Evolutionary conservation across 2,797 vertebrate species (phyloP).

Genomic region (Nyctalus aviator): DNA sequence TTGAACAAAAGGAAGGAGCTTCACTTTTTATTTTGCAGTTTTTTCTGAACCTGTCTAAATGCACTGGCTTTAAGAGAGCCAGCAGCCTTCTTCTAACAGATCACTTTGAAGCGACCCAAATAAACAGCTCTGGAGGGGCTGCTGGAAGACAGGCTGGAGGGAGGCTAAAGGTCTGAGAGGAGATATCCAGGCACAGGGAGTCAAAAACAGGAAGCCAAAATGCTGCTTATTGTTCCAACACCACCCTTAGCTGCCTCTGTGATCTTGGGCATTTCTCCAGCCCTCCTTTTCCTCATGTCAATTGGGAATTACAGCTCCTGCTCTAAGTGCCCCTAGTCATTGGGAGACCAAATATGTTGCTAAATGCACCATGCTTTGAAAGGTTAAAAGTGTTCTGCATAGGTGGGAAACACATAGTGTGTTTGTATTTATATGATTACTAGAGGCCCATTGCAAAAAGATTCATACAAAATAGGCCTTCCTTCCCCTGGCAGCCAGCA

Average conservation of each 20-base stretch:
- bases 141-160: not conserved
- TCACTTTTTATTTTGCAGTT: not conserved
- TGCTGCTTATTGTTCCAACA: not conserved
- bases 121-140: not conserved
- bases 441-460: too few species aligned
- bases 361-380: not conserved
- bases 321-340: not conserved
- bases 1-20: constrained; percentile 41
- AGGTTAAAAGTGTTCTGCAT: not conserved
- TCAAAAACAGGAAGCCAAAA: not conserved
- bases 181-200: not conserved
- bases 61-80: not conserved
- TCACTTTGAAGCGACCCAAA: not conserved
- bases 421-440: not conserved
- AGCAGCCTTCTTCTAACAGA: not conserved
- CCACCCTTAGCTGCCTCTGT: not conserved
- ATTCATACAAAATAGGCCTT: too few species aligned
- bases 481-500: too few species aligned
- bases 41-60: not conserved
- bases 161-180: not conserved
- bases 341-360: not conserved
- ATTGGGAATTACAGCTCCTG: not conserved
- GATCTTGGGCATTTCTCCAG: not conserved
- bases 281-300: not conserved
- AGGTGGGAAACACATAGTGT: not conserved